Evolutionary conservation across 2,797 vertebrate species (phyloP), one percentile per base, ranked within the genome.

Genomic region (Crenuchus spilurus): DNA sequence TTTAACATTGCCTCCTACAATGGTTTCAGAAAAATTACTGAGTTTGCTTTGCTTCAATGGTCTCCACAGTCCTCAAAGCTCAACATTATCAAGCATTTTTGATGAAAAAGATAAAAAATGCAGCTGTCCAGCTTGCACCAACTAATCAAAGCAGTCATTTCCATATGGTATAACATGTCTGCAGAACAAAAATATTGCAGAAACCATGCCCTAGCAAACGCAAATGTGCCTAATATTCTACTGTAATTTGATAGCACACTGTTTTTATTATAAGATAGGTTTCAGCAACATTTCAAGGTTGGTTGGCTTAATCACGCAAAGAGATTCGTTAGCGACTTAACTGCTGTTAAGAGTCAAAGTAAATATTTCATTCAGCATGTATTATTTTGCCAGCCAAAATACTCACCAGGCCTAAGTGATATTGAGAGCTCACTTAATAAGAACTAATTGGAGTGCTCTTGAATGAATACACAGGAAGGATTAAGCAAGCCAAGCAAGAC

Each of bases 401-500:
- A 10, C 16, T 22, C 13, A 63, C n/a, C 8, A 28, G 61, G 22
- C 39, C 24, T 63, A 44, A 63, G 39, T 9, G 10, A n/a, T 63
- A 42, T 37, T 26, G 61, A 63, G 39, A 44, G 26, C 14, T 44
- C 14, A 18, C 24, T 63, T 44, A 44, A 63, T 28, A 44, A 22
- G 30, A 26, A 39, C 61, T 46, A 54, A 73, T 33, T 51, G 13
- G 18, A 30, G 26, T 3, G 28, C 37, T 60, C 48, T 18, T 51
- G 4, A 52, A 14, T 11, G 22, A 39, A 57, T 61, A 46, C 35
- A 61, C 44, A n/a, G 51, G 0, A 37, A 58, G 30, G 42, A 66
- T 75, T 33, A 75, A 9, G 58, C 13, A 55, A 30, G 46, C 24
- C 20, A 72, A 6, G 58, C 9, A 44, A 37, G 44, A 31, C 18